These are phyloP conservation scores for Margaritifera margaritifera DNA, from an alignment of 2,888 invertebrate genomes.

Conservation along the genomic window DNA sequence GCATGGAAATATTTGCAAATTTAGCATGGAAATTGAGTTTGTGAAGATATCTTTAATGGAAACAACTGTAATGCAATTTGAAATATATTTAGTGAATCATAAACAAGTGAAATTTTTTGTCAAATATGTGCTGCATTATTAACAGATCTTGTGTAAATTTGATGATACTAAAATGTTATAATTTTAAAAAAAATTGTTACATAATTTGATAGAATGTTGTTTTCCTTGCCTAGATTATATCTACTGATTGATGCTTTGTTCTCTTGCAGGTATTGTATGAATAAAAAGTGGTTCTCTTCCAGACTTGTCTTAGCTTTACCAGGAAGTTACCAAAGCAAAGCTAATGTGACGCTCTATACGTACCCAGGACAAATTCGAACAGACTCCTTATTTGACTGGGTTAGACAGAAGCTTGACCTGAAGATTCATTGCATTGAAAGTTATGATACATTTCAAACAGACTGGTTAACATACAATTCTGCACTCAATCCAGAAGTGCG, in stretches of 20 bases:
- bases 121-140: too few relatives aligned
- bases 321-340: constrained; percentile 73
- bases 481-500: constrained; percentile 62
- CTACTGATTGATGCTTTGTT: constrained; percentile 13
- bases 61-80: background rate
- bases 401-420: constrained; percentile 73
- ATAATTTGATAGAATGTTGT: too few relatives aligned
- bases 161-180: too few relatives aligned
- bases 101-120: constrained; percentile 1
- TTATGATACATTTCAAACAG: constrained; percentile 61
- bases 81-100: background rate
- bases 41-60: background rate
- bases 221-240: background rate
- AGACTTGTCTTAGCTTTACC: constrained; percentile 75
- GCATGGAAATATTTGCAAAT: too few relatives aligned
- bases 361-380: constrained; percentile 66
- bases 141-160: too few relatives aligned
- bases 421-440: constrained; percentile 70
- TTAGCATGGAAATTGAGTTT: too few relatives aligned
- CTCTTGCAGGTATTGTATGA: constrained; percentile 73
- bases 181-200: too few relatives aligned
- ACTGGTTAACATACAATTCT: constrained; percentile 67
- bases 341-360: constrained; percentile 73
- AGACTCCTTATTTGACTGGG: constrained; percentile 73
- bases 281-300: constrained; percentile 74